Evolutionary conservation across 2,888 invertebrate species (phyloP), one percentile per base, ranked within the genome.

Genomic region (Callimorpha dominula): DNA sequence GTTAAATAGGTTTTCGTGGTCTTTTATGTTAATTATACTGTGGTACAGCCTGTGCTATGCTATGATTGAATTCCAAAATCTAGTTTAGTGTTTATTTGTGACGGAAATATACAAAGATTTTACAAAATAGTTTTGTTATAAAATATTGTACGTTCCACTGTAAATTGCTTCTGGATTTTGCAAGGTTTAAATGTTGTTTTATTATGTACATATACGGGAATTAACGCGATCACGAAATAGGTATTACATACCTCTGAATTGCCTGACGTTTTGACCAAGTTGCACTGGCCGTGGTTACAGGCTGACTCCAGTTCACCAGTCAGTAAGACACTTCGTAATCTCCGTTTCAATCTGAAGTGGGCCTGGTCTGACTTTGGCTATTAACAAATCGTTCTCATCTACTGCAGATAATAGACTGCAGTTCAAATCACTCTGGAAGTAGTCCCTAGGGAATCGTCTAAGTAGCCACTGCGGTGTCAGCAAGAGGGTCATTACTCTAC

Each of bases 1-100:
- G 70, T 71, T 66, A 69, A 65, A 66, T 66, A 46, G 68, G 57
- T 74, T 68, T 63, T 43, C 46, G 14, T 20, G 20, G 46, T 42
- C 12, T 66, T 66, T 62, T 52, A 65, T 49, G n/a, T 31, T 14
- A 60, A 60, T 60, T 60, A 31, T 60, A 31, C 2, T 31, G 31
- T 60, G 31, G 31, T 5, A 12, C 20, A 60, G 20, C 0, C 12
- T 60, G 12, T 5, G 14, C 31, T 60, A 20, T 12, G 31, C 4
- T 57, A 11, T 57, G 4, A 57, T 57, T 57, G 20, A 5, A 57
- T 57, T 57, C 12, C 20, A 12, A 20, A 57, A 57, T 20, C 4
- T 20, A 57, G 20, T 57, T n/a, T 4, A n/a, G 11, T 57, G 11
- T 12, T 20, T 20, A 20, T 57, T 57, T 57, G 11, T 11, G 11